Evolutionary conservation across 1,140 invertebrate species (phyloP), one percentile per base, ranked within the genome.

Genomic region (Homarus americanus): DNA sequence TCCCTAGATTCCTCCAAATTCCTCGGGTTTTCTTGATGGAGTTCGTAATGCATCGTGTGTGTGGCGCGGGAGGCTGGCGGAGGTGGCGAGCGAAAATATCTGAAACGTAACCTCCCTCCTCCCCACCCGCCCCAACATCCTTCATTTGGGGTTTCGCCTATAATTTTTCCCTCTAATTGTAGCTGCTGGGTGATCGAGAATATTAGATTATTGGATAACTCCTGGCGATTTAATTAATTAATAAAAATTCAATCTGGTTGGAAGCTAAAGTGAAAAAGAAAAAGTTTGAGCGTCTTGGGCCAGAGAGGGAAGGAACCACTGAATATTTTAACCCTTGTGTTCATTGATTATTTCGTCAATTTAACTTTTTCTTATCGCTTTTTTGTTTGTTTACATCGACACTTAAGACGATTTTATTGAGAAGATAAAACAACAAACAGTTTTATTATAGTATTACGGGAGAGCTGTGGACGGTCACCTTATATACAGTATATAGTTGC

Each of bases 121-220:
- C n/a, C n/a, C n/a, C n/a, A n/a, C n/a, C n/a, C n/a, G n/a, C n/a
- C 44, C 79, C 63, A 40, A 12, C 80, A 76, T 90, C 87, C 87
- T 83, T 90, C 87, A 84, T 90, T 78, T 83, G 80, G 87, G 87
- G 80, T 90, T 83, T 90, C 87, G 87, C 87, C 87, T 90, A 90
- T 90, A 83, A 90, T 90, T 90, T 90, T 84, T 90, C 87, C 87
- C 87, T 90, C 87, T 90, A 90, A 90, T 90, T 90, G 87, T 90
- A 90, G 87, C 87, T 90, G 72, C 80, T 84, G 87, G 87, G 80
- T 82, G 87, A 90, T 90, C 87, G 80, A 83, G 87, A 90, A 75
- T 90, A 90, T 90, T 90, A 90, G 87, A 90, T 90, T 90, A 90
- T 90, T 90, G 87, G 87, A 90, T 90, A 90, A 90, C 87, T 90